Percentiles rank a stretch among this genome's conserved stretches.
Evolutionary conservation across 2,888 invertebrate species (phyloP).

Genomic region (Hoplodrina ambigua): DNA sequence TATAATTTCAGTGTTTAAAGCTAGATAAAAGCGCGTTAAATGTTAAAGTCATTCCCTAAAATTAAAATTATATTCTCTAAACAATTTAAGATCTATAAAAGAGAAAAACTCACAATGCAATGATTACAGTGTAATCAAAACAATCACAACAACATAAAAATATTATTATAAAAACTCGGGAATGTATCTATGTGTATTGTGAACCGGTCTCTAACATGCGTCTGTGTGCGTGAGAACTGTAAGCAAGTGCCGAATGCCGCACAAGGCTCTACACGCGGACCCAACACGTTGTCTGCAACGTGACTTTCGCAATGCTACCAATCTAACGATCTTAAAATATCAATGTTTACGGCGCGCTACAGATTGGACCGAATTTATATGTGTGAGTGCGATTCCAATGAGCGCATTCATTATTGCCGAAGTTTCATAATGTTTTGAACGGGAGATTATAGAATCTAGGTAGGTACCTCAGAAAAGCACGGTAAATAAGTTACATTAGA

Average conservation of each 20-base stretch:
- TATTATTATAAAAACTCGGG: slow-evolving; percentile 20
- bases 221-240: slow-evolving; percentile 68
- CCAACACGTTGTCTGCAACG: slow-evolving; percentile 86
- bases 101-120: slow-evolving; percentile 5
- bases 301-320: slow-evolving; percentile 81
- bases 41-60: neutral
- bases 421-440: slow-evolving; percentile 5
- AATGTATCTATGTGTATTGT: slow-evolving; percentile 28
- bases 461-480: slow-evolving; percentile 3
- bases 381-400: slow-evolving; percentile 69
- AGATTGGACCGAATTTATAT: slow-evolving; percentile 30
- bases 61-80: neutral
- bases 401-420: slow-evolving; percentile 47
- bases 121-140: slow-evolving; percentile 37
- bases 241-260: slow-evolving; percentile 68
- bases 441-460: slow-evolving; percentile 10
- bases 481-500: too few relatives aligned
- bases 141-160: slow-evolving; percentile 27
- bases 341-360: slow-evolving; percentile 76
- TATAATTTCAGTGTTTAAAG: slow-evolving; percentile 21
- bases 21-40: slow-evolving; percentile 5
- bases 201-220: slow-evolving; percentile 43
- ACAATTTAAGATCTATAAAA: slow-evolving; percentile 14
- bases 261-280: slow-evolving; percentile 81
- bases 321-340: slow-evolving; percentile 70